A percentile compares a stretch with the other conserved stretches of the same genome.
These are phyloP conservation scores for Drosophila orena DNA, from an alignment of 1,140 invertebrate genomes.

Conservation along the genomic window DNA sequence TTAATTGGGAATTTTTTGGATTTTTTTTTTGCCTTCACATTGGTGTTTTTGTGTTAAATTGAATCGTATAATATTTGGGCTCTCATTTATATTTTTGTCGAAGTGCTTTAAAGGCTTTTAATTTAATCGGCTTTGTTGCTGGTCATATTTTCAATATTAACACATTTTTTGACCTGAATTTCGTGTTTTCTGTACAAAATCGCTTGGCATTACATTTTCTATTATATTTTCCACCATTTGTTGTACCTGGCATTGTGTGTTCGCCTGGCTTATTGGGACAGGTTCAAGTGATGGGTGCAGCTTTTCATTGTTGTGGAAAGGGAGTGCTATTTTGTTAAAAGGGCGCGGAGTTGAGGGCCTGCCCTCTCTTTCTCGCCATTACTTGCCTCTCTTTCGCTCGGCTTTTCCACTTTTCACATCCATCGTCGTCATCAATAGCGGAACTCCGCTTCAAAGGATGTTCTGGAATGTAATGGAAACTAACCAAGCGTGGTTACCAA, in stretches of 20 bases:
- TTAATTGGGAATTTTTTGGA: conserved; percentile 21
- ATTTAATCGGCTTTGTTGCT: background rate
- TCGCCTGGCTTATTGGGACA: conserved; percentile 12
- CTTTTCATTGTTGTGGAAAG: conserved; percentile 6
- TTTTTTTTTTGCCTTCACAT: conserved; percentile 11
- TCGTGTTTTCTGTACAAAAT: conserved; percentile 1
- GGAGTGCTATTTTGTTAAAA: conserved; percentile 3
- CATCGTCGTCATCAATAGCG: conserved; percentile 17
- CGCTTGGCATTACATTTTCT: background rate
- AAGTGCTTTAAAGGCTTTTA: background rate
- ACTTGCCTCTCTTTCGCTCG: background rate
- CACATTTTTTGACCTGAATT: conserved; percentile 1
- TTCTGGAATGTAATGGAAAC: conserved; percentile 8
- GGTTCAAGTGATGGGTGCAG: conserved; percentile 26
- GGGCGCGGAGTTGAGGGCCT: conserved; percentile 7
- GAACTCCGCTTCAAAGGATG: conserved; percentile 31
- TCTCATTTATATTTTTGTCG: background rate
- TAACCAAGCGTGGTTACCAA: conserved; percentile 19
- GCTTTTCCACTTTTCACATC: conserved; percentile 8
- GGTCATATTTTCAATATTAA: background rate
- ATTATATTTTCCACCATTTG: background rate
- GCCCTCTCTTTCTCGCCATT: background rate
- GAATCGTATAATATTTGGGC: background rate
- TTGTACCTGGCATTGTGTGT: conserved; percentile 1
- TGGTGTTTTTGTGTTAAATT: conserved; percentile 2